phyloP scores from a whole-genome alignment of 1,140 invertebrate genomes.

The Drosophila littoralis region DNA sequence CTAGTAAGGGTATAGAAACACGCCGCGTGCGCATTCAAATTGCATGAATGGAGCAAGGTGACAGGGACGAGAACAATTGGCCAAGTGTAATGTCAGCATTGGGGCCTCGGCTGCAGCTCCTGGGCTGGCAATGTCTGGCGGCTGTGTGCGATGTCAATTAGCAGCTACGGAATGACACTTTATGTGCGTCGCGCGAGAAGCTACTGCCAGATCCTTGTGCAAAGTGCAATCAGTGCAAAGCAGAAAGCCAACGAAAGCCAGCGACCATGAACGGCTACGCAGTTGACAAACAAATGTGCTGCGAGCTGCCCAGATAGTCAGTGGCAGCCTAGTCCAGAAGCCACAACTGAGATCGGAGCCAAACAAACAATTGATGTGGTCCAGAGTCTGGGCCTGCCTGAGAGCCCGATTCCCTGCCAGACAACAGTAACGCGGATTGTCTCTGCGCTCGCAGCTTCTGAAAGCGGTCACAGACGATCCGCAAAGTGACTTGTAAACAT shows the following conservation, averaged over 20 bases:
- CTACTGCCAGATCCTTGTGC: slow-evolving; percentile 62
- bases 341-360: slow-evolving; percentile 63
- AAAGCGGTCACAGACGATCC: slow-evolving; percentile 55
- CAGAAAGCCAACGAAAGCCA: slow-evolving; percentile 72
- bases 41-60: slow-evolving; percentile 62
- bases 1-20: slow-evolving; percentile 53
- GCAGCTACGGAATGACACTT: slow-evolving; percentile 83
- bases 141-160: slow-evolving; percentile 83
- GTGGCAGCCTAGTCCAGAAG: slow-evolving; percentile 44
- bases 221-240: slow-evolving; percentile 82
- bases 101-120: slow-evolving; percentile 19
- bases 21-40: slow-evolving; percentile 74
- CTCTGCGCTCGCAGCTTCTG: slow-evolving; percentile 57
- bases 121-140: slow-evolving; percentile 44
- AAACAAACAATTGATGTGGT: slow-evolving; percentile 79
- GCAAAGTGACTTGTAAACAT: slow-evolving; percentile 83
- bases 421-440: slow-evolving; percentile 76
- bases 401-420: slow-evolving; percentile 24
- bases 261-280: slow-evolving; percentile 77
- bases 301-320: neutral
- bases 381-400: slow-evolving; percentile 21
- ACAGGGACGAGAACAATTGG: slow-evolving; percentile 70
- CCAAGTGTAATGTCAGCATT: slow-evolving; percentile 43
- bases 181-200: slow-evolving; percentile 79
- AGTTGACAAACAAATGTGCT: slow-evolving; percentile 80